A percentile compares a stretch with the other conserved stretches of the same genome.
Evolutionary conservation across 2,797 vertebrate species (phyloP).

Genomic region (Chlorospingus semifuscus): DNA sequence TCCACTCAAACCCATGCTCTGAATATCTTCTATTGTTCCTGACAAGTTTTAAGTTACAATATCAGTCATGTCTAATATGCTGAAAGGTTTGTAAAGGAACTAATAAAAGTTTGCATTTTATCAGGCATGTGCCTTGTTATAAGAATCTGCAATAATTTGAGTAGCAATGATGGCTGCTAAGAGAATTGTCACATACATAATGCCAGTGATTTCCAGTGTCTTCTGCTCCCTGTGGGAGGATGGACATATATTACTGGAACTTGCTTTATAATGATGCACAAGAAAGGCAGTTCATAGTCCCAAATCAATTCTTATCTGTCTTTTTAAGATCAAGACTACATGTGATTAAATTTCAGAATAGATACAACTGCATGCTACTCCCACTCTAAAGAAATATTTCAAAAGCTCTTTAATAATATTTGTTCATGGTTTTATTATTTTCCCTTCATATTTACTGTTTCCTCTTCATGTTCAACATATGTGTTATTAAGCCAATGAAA

Average conservation of each 20-base stretch:
- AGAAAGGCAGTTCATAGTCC: background rate
- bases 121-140: background rate
- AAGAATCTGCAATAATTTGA: slow-evolving; percentile 29
- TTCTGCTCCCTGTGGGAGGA: slow-evolving; percentile 3
- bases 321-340: background rate
- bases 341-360: slow-evolving; percentile 11
- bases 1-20: background rate
- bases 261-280: background rate
- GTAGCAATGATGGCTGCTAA: background rate
- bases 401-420: background rate
- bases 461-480: background rate
- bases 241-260: slow-evolving; percentile 22
- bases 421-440: background rate
- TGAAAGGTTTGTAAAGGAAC: background rate
- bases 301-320: slow-evolving; percentile 1
- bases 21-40: background rate
- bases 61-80: background rate
- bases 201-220: background rate
- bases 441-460: background rate
- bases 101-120: slow-evolving; percentile 29
- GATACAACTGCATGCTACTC: background rate
- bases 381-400: background rate
- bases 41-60: background rate
- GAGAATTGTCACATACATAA: slow-evolving; percentile 21
- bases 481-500: background rate